Base-by-base conservation (phyloP, 2,888 invertebrate genomes). In the Troides aeacus region DNA sequence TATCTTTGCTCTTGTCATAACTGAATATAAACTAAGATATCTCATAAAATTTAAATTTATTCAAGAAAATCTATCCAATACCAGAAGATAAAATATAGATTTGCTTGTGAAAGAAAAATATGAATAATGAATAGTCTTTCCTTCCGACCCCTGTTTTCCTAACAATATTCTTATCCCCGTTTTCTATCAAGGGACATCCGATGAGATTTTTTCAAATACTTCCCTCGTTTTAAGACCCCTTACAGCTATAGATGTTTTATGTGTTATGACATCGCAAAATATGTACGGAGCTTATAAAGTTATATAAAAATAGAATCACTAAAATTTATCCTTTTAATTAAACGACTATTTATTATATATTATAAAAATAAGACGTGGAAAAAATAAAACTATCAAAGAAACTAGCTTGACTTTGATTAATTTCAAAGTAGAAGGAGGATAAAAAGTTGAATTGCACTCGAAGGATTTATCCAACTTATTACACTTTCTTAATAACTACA, bases 51-150 rank as follows among this genome's bases (percentile, higher is more conserved):
- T 65, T 21, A n/a, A 56, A 61, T 62, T 66, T 65, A 46, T 65
- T 46, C 53, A 57, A 69, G 46, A 65, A 65, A 30, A 65, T 62
- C 61, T 65, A 62, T n/a, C 30, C 57, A 18, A 46, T 50, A 57
- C 24, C 24, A 65, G 65, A 69, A 36, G 65, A 61, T 62, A 65
- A 64, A 65, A 69, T 66, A 62, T 69, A 65, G 65, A 69, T 69
- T 57, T 58, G 57, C 46, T 64, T 66, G 42, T 69, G 62, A 65
- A 65, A 69, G 69, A 66, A 62, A 69, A 69, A 69, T 69, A 69
- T 69, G 69, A 69, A 69, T 69, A 69, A 69, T 69, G 69, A 69
- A 69, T 69, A 62, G 61, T 57, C 64, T 61, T 69, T 69, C 69
- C 69, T 69, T 69, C 69, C 69, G 69, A 65, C 69, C 69, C 68